Conservation (phyloP, 2,888 invertebrate species). For the Euclidia mi region DNA sequence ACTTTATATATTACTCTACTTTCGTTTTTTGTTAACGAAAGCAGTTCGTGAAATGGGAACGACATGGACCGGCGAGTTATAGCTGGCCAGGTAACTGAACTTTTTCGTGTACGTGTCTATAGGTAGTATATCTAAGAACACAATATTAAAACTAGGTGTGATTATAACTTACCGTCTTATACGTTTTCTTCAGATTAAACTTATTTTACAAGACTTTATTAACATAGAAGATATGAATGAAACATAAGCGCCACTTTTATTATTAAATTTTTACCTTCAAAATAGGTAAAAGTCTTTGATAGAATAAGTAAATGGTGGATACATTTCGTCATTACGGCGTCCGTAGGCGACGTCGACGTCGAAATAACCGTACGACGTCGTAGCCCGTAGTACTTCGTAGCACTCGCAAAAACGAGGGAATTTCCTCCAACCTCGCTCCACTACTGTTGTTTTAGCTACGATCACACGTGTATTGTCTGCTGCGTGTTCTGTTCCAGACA, state of each 20-base stretch:
- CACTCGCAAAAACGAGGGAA: constrained; percentile 40
- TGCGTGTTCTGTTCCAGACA: too few relatives aligned
- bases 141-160: too few relatives aligned
- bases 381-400: constrained; percentile 45
- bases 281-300: constrained; percentile 41
- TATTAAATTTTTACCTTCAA: constrained; percentile 25
- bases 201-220: too few relatives aligned
- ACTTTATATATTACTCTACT: constrained; percentile 64
- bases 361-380: constrained; percentile 50
- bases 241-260: constrained; percentile 9
- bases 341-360: constrained; percentile 50
- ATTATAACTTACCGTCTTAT: too few relatives aligned
- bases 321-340: constrained; percentile 54
- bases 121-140: too few relatives aligned
- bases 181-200: too few relatives aligned
- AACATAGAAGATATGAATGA: neutral
- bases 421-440: constrained; percentile 20
- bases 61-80: constrained; percentile 25
- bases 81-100: constrained; percentile 10
- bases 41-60: constrained; percentile 51
- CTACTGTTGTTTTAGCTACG: constrained; percentile 17
- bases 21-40: constrained; percentile 57
- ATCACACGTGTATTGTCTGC: neutral
- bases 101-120: neutral
- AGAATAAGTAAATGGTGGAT: constrained; percentile 49